Conservation (phyloP, 1,140 invertebrate species). For the Heterodera schachtii region DNA sequence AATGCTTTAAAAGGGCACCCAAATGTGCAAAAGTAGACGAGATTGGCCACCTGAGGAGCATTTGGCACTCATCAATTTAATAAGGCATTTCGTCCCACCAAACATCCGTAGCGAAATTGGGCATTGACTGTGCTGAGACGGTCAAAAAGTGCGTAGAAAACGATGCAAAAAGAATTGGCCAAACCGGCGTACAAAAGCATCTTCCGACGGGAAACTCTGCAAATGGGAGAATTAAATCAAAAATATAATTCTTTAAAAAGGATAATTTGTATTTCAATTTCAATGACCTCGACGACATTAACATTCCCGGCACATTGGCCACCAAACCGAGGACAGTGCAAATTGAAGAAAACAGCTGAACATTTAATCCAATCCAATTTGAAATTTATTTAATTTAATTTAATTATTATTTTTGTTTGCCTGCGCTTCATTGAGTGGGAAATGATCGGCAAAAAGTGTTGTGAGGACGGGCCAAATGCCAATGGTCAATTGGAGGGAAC, state of each 20-base stretch:
- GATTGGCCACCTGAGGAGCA: background rate
- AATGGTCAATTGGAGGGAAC: conserved; percentile 33
- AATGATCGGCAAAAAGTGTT: conserved; percentile 21
- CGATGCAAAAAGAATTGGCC: conserved; percentile 40
- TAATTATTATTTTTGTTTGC: background rate
- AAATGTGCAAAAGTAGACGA: conserved; percentile 12
- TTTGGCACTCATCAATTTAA: background rate
- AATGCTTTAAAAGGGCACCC: conserved; percentile 1
- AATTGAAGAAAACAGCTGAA: conserved; percentile 38
- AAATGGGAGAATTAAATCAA: conserved; percentile 16
- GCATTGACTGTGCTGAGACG: conserved; percentile 21
- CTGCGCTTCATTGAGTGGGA: conserved; percentile 14
- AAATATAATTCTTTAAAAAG: background rate
- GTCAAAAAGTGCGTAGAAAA: conserved; percentile 49
- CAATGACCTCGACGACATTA: conserved; percentile 33
- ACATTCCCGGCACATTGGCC: conserved; percentile 36
- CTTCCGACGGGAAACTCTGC: conserved; percentile 35
- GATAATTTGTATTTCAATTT: background rate
- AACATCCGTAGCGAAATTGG: conserved; percentile 50
- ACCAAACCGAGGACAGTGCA: conserved; percentile 44
- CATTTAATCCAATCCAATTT: background rate
- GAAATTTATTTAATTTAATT: background rate
- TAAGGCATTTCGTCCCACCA: background rate
- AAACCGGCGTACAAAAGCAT: conserved; percentile 46
- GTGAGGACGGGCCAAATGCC: conserved; percentile 26